Base-by-base conservation (phyloP, 2,888 invertebrate genomes). In the Fissipunctia ypsillon region DNA sequence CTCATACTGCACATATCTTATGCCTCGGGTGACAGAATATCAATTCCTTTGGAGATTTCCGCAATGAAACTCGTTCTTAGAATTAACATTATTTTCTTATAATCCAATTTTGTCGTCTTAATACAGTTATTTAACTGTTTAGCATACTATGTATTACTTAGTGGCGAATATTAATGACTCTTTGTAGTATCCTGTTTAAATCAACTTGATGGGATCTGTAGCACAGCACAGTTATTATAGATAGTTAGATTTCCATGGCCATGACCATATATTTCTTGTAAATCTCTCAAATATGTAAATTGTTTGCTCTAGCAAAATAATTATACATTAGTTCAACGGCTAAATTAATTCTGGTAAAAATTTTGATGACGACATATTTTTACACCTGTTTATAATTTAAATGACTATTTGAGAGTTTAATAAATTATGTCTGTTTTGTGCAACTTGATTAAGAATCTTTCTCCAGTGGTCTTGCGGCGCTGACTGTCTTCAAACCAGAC, bases 101-200 rank as follows among this genome's bases (percentile, higher is more conserved):
- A 87, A 87, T 74, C 82, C 76, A 83, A 84, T 84, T 81, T 87
- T 84, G 82, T 85, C 83, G 76, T 83, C 60, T 64, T 84, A 80
- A 80, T 87, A 89, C 89, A 84, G 88, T 89, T 91, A 90, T 82
- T 82, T 85, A 88, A 89, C 91, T 87, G 90, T 91, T 91, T 89
- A 78, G 80, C 71, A 85, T 86, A 84, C 38, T 76, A 64, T 4
- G 6, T 64, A 60, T 54, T 74, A 72, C 56, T 50, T 66, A 64
- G n/a, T 69, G 31, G 56, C 50, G 67, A 73, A 77, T 70, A 80
- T 87, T 82, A 82, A 87, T 80, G 80, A 64, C 76, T 85, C 80
- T 75, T 88, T 88, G 81, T 88, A 84, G 76, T 80, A 81, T 80
- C 74, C 68, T 78, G 80, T 83, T 70, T 73, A 77, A 81, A 81